Evolutionary conservation across 1,140 invertebrate species (phyloP).

Genomic region (Oscheius sp.): DNA sequence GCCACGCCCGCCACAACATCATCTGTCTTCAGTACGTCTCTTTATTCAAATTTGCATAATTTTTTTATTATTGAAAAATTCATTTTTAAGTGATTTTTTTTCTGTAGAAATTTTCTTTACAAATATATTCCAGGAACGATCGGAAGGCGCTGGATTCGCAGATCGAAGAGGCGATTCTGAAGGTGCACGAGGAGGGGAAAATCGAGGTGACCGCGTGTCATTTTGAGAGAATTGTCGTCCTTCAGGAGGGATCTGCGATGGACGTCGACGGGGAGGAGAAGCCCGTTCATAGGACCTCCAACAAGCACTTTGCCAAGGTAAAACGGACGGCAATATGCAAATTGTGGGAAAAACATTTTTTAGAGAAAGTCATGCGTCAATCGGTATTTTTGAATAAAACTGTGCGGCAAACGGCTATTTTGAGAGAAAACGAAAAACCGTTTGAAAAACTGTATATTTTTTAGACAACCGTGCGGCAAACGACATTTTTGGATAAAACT

Average conservation of each 20-base stretch:
- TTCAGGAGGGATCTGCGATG: neutral
- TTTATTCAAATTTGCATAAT: neutral
- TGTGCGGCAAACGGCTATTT: no score
- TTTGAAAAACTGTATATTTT: no score
- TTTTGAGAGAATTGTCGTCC: no score
- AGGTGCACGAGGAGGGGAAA: constrained; percentile 3
- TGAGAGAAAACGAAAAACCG: no score
- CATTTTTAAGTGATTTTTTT: neutral
- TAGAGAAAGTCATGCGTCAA: no score
- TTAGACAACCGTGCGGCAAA: no score
- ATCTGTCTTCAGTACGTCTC: constrained; percentile 8
- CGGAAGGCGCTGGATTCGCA: constrained; percentile 5
- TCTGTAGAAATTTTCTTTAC: neutral
- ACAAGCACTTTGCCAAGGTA: constrained; percentile 27
- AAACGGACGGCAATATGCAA: no score
- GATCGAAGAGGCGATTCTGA: constrained; percentile 6
- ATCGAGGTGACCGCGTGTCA: no score
- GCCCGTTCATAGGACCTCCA: constrained; percentile 34
- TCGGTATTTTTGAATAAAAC: no score
- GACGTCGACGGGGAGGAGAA: neutral
- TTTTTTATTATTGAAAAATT: neutral
- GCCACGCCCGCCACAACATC: constrained; percentile 21
- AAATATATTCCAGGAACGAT: constrained; percentile 32
- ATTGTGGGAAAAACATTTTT: no score
- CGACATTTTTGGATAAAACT: no score